These are phyloP conservation scores for Montipora cactus DNA, from an alignment of 64 coral and sea anemone species.

Conservation along the genomic window DNA sequence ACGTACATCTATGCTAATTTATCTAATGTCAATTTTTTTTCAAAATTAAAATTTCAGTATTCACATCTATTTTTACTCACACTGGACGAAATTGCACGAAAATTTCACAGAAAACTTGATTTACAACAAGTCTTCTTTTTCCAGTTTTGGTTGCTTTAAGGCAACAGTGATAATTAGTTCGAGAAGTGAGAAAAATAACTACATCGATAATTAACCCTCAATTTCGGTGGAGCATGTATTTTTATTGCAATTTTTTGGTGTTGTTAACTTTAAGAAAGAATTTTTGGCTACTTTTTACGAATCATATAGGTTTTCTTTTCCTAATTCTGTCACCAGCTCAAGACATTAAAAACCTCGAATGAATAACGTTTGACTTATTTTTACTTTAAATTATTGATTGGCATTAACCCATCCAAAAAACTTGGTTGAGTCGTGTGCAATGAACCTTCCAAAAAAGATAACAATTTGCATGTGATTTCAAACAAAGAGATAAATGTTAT, in stretches of 20 bases:
- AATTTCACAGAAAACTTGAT: not conserved
- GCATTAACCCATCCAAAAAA: not conserved
- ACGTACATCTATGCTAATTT: not conserved
- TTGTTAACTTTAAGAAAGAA: not conserved
- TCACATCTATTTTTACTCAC: not conserved
- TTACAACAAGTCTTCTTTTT: not conserved
- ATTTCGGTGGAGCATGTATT: not conserved
- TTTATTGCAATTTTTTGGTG: not conserved
- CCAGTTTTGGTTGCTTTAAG: not conserved
- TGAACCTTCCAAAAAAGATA: not conserved
- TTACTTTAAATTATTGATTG: too few species aligned
- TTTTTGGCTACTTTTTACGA: not conserved
- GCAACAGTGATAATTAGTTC: too few species aligned
- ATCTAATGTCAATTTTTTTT: not conserved
- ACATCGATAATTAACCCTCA: not conserved
- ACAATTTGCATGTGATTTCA: slow-evolving; percentile 29
- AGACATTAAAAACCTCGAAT: too few species aligned
- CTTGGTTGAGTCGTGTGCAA: not conserved
- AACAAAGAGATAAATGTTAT: slow-evolving; percentile 23
- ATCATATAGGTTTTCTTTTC: not conserved
- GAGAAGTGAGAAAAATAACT: not conserved
- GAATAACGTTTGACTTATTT: too few species aligned
- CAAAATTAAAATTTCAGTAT: not conserved
- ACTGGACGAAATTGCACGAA: not conserved
- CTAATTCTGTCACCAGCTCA: too few species aligned